These are phyloP conservation scores for Parapristionchus giblindavisi DNA, from an alignment of 2,888 invertebrate species.

Conservation along the genomic window DNA sequence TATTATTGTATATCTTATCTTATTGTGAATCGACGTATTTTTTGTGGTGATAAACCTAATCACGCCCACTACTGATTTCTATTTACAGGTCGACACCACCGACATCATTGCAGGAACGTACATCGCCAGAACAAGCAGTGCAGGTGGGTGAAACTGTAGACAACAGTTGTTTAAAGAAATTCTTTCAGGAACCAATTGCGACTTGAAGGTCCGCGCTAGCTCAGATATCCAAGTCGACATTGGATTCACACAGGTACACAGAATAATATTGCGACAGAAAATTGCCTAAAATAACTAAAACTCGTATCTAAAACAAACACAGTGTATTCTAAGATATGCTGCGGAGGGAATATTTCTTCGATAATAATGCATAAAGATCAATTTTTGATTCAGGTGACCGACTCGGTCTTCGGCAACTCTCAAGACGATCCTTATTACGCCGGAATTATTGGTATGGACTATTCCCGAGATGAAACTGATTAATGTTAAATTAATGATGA, in stretches of 20 bases:
- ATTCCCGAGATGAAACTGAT: neutral
- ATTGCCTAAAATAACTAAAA: neutral
- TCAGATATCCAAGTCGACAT: conserved; percentile 49
- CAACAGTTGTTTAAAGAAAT: neutral
- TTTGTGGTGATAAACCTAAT: conserved; percentile 6
- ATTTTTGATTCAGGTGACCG: conserved; percentile 39
- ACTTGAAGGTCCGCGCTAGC: conserved; percentile 50
- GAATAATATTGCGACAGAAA: neutral
- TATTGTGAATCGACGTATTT: too few relatives aligned
- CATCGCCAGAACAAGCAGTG: conserved; percentile 14
- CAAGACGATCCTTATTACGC: conserved; percentile 55
- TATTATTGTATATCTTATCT: too few relatives aligned
- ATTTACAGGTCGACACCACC: conserved; percentile 17
- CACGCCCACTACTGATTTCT: too few relatives aligned
- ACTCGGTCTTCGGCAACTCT: conserved; percentile 52
- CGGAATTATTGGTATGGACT: conserved; percentile 44
- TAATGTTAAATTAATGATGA: neutral
- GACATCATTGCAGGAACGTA: conserved; percentile 29
- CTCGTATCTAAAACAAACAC: neutral
- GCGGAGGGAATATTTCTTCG: too few relatives aligned
- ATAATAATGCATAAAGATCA: neutral
- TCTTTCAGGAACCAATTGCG: conserved; percentile 49
- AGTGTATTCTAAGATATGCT: too few relatives aligned
- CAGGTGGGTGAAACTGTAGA: neutral
- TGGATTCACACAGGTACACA: conserved; percentile 41